Conservation (phyloP, 1,140 invertebrate genomes). For the Polypedilum vanderplanki region DNA sequence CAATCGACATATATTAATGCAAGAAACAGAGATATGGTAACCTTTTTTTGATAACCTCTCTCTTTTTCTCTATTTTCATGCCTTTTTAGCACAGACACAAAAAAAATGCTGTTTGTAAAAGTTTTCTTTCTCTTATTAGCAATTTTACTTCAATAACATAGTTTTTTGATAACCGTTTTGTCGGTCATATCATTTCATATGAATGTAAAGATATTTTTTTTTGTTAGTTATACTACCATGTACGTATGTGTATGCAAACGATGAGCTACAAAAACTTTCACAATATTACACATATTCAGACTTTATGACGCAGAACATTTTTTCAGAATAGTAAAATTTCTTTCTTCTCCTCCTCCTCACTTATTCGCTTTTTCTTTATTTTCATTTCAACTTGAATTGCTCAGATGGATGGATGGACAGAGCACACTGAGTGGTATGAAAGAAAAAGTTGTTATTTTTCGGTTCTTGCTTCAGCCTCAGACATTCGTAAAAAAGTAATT, state of each 20-base stretch:
- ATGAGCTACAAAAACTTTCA: too few relatives aligned
- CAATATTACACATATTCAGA: not conserved
- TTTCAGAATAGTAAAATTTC: not conserved
- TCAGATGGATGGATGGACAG: too few relatives aligned
- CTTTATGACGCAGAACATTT: constrained; percentile 8
- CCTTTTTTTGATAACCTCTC: constrained; percentile 11
- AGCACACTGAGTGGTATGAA: too few relatives aligned
- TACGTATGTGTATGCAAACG: too few relatives aligned
- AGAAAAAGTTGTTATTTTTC: not conserved
- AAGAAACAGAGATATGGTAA: not conserved
- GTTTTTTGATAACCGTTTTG: not conserved
- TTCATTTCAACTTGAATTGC: not conserved
- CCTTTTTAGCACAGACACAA: not conserved
- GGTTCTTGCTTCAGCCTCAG: not conserved
- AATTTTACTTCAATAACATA: not conserved
- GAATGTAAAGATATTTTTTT: too few relatives aligned
- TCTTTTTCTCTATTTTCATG: not conserved
- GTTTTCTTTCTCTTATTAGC: not conserved
- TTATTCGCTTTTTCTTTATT: not conserved
- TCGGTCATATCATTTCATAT: not conserved
- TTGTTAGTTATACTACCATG: too few relatives aligned
- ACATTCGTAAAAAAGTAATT: constrained; percentile 4
- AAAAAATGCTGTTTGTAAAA: not conserved
- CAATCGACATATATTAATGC: constrained; percentile 18
- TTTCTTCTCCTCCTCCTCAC: not conserved